Conservation (phyloP, 2,113 vertebrate genomes). For the Merops nubicus region DNA sequence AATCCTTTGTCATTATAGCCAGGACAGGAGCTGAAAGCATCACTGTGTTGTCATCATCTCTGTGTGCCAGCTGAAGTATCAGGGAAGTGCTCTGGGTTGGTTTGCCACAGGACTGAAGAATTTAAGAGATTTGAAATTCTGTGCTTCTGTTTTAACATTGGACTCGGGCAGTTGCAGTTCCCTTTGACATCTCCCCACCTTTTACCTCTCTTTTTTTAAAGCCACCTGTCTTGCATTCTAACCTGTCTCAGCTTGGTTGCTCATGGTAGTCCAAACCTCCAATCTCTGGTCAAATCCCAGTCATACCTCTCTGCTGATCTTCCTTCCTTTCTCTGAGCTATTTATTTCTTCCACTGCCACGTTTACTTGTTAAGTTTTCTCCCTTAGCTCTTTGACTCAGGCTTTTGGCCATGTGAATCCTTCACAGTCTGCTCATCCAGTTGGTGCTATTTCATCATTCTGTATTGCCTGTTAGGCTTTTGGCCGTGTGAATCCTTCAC, state of each 20-base stretch:
- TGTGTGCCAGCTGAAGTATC: background rate
- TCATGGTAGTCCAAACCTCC: background rate
- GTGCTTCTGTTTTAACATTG: fast-evolving
- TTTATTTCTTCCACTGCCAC: background rate
- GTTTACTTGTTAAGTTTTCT: background rate
- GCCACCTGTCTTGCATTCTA: background rate
- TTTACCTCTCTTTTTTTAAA: background rate
- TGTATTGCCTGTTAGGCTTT: background rate
- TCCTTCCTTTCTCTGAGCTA: background rate
- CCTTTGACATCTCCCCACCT: background rate
- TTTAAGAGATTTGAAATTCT: background rate
- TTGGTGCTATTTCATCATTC: background rate
- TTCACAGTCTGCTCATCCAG: background rate
- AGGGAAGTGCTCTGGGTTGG: background rate
- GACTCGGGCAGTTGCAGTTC: background rate
- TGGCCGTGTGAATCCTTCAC: background rate
- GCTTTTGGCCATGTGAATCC: background rate
- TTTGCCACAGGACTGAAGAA: background rate
- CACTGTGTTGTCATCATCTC: background rate
- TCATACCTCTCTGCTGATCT: background rate
- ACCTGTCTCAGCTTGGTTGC: background rate
- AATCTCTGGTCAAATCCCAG: background rate
- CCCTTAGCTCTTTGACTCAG: background rate
- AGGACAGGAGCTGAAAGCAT: background rate
- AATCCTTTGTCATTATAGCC: background rate